phyloP scores from a whole-genome alignment of 2,797 vertebrate genomes.

The Malacoctenus gilli region DNA sequence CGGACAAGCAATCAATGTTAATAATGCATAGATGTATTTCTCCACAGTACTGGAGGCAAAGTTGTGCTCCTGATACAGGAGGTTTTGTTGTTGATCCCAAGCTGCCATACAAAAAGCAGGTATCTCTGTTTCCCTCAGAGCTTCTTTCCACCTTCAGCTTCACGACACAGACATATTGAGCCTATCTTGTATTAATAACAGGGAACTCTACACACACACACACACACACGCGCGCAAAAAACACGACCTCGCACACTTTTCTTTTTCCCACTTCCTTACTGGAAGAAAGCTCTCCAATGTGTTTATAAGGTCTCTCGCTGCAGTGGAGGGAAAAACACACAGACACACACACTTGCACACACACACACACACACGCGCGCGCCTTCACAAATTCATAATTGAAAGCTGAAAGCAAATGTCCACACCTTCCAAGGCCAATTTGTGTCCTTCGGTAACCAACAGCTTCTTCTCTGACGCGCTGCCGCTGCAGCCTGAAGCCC shows the following conservation, averaged over 20 bases:
- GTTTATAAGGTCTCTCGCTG: slow-evolving; percentile 45
- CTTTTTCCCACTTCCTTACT: neutral
- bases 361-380: too few relatives aligned
- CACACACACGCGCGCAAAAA: too few relatives aligned
- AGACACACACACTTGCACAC: neutral
- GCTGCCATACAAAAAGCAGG: neutral
- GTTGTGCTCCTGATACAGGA: too few relatives aligned
- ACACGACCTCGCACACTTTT: neutral
- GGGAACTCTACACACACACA: slow-evolving; percentile 2
- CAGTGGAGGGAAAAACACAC: neutral
- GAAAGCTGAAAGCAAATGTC: slow-evolving; percentile 53
- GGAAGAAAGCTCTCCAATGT: too few relatives aligned
- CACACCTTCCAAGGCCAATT: slow-evolving; percentile 54
- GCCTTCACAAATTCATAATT: slow-evolving; percentile 38
- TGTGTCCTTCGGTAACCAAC: slow-evolving; percentile 51
- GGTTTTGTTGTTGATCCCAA: neutral
- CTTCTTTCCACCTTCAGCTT: slow-evolving; percentile 18
- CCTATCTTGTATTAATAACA: slow-evolving; percentile 40
- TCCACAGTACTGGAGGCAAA: too few relatives aligned
- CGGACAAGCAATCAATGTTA: too few relatives aligned
- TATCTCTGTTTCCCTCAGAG: slow-evolving; percentile 25
- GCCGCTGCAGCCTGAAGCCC: slow-evolving; percentile 36
- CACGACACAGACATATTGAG: slow-evolving; percentile 39
- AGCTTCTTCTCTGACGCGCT: slow-evolving; percentile 40
- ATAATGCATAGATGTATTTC: too few relatives aligned